Percentiles rank a stretch among this genome's conserved stretches.
Conservation (phyloP, 1,140 invertebrate genomes). For the Tetraneura akinire region DNA sequence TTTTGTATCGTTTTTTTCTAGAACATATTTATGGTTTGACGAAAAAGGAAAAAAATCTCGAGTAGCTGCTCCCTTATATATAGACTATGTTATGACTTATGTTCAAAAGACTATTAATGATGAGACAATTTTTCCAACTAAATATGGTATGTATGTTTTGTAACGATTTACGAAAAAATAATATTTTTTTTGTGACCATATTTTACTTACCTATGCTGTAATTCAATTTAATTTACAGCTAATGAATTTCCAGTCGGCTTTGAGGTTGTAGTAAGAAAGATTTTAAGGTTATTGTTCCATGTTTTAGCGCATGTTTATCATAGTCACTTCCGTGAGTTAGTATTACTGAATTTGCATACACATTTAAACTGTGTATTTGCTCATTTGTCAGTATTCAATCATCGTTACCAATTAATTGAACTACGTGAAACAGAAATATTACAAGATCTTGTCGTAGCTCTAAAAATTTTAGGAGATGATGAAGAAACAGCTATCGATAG, state of each 20-base stretch:
- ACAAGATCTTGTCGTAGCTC: conserved; percentile 78
- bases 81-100: conserved; percentile 98
- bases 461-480: conserved; percentile 58
- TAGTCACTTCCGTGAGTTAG: conserved; percentile 94
- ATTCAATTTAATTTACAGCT: conserved; percentile 65
- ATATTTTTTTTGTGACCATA: neutral
- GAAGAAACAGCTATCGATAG: neutral
- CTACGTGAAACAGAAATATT: conserved; percentile 94
- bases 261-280: conserved; percentile 92
- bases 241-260: conserved; percentile 94
- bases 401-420: conserved; percentile 85
- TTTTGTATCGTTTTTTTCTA: conserved; percentile 59
- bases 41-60: conserved; percentile 97
- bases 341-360: conserved; percentile 86
- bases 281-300: conserved; percentile 93
- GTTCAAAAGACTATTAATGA: conserved; percentile 96
- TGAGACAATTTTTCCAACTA: conserved; percentile 96
- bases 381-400: conserved; percentile 89
- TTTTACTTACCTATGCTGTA: neutral
- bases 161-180: neutral
- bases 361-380: conserved; percentile 96
- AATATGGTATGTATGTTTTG: conserved; percentile 79
- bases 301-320: conserved; percentile 97
- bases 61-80: conserved; percentile 95
- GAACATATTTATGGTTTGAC: conserved; percentile 97